Evolutionary conservation across 2,797 vertebrate genomes (phyloP), one percentile per base, ranked within the genome.

Genomic region (Lycodopsis pacificus): DNA sequence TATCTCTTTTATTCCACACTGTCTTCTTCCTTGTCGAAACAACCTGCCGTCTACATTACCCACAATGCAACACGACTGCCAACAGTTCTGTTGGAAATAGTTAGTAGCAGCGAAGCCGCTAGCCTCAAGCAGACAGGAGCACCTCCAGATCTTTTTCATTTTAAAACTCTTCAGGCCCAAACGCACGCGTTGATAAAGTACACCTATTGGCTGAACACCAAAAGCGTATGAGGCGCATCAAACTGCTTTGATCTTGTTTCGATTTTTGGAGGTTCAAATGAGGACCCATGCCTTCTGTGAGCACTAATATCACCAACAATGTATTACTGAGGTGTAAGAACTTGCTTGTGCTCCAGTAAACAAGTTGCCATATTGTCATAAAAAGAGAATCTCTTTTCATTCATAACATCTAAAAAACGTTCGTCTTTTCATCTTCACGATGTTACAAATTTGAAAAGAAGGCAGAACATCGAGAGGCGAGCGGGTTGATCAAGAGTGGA

Each of bases 381-480:
- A 69, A 53, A 68, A 58, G 57, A 53, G 25, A 22, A 57, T 30
- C 30, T 30, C 34, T 62, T 74, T 51, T 1, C 27, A 17, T 74
- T 44, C 22, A 9, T 12, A 64, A 54, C 5, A 65, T 61, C 9
- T 53, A 19, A 44, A 49, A 54, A 0, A 25, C 5, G 19, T 5
- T 34, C 0, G 15, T 70, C 36, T 61, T 71, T 51, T 65, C 12
- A 46, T 12, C 27, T 59, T 64, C 3, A n/a, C 13, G 20, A 72
- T 61, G 42, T 46, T 48, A 15, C 36, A 40, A 46, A 62, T 38
- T 32, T 74, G 62, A 69, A 51, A 53, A 70, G 19, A 40, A 7
- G 22, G 44, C 53, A 57, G 57, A 63, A 30, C 19, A 64, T 65
- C 15, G 56, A 40, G 49, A 64, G 32, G 30, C 0, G 25, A 25